Conservation (phyloP, 30 jellyfish, hydroid and myxozoan genomes). For the Sanderia malayensis region DNA sequence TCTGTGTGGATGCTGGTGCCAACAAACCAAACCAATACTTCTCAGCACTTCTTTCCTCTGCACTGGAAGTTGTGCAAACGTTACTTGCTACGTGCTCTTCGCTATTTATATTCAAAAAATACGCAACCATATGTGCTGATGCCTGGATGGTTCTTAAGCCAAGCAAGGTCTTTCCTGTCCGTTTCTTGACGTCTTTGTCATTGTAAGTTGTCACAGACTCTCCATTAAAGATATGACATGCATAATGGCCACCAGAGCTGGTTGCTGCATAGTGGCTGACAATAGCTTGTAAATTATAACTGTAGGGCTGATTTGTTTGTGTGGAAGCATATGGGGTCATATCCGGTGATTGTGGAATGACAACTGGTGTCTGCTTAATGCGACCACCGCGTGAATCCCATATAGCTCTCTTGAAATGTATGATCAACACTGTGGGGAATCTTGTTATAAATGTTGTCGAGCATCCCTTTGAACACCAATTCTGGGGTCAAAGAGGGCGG, state of each 20-base stretch:
- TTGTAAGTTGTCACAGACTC: not conserved
- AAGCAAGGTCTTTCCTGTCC: not conserved
- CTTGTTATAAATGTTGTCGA: not conserved
- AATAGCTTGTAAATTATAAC: not conserved
- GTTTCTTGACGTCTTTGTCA: not conserved
- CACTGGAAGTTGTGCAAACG: not conserved
- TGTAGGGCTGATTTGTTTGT: not conserved
- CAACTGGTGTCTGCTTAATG: not conserved
- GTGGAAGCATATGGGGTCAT: not conserved
- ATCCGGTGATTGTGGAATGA: not conserved
- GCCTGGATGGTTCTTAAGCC: not conserved
- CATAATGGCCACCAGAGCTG: not conserved
- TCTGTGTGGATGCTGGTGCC: not conserved
- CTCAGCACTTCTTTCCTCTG: not conserved
- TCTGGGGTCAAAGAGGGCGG: not conserved
- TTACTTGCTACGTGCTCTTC: too few species aligned
- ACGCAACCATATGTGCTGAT: not conserved
- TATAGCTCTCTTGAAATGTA: not conserved
- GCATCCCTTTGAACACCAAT: constrained; percentile 6
- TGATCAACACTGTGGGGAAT: not conserved
- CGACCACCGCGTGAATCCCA: constrained; percentile 3
- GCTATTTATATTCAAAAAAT: not conserved
- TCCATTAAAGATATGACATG: not conserved
- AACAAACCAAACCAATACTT: constrained; percentile 5
- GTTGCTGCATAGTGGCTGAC: not conserved